Percentiles rank a stretch among this genome's conserved stretches.
phyloP scores from a whole-genome alignment of 2,888 invertebrate species.

The Idaea dimidiata region DNA sequence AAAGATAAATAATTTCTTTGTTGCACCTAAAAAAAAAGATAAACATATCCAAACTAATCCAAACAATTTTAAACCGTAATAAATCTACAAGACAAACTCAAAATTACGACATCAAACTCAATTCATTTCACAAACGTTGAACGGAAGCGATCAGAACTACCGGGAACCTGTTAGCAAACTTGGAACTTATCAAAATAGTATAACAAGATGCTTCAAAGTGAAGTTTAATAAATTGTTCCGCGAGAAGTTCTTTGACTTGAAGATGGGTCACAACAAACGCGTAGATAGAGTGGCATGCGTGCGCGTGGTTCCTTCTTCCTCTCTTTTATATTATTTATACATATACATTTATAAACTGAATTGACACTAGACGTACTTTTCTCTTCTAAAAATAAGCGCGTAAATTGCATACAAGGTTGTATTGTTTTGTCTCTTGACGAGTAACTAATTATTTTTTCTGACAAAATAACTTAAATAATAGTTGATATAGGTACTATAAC shows the following conservation, averaged over 20 bases:
- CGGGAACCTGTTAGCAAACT: constrained; percentile 24
- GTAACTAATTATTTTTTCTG: too few relatives aligned
- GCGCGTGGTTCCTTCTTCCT: too few relatives aligned
- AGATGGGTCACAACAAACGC: too few relatives aligned
- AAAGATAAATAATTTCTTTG: background rate
- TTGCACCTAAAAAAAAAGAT: background rate
- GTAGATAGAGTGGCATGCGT: too few relatives aligned
- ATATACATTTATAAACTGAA: too few relatives aligned
- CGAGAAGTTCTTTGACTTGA: background rate
- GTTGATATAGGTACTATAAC: too few relatives aligned
- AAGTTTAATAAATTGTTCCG: background rate
- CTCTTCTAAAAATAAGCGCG: too few relatives aligned
- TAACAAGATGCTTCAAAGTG: constrained; percentile 1
- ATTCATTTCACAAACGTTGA: background rate
- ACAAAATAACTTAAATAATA: too few relatives aligned
- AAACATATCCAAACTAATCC: background rate
- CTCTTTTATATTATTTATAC: too few relatives aligned
- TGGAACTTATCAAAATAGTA: constrained; percentile 4
- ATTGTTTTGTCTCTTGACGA: too few relatives aligned
- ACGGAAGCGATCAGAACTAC: constrained; percentile 18
- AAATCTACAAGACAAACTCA: background rate
- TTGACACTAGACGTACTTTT: too few relatives aligned
- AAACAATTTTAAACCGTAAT: background rate
- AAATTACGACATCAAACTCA: background rate
- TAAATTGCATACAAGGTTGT: too few relatives aligned